A percentile compares a stretch with the other conserved stretches of the same genome.
Evolutionary conservation across 2,888 invertebrate species (phyloP).

Genomic region (Nemurella pictetii): DNA sequence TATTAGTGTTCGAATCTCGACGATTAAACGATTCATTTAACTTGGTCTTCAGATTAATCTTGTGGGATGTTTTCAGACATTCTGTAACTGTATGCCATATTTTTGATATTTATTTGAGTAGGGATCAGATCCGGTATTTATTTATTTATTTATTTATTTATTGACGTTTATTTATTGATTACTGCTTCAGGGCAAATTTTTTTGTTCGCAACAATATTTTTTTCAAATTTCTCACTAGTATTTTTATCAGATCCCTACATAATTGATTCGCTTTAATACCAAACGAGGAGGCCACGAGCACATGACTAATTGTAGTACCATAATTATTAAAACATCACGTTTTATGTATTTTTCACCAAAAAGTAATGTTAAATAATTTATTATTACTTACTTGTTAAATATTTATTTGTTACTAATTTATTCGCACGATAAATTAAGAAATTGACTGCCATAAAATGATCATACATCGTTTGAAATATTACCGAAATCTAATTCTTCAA

Average conservation of each 20-base stretch:
- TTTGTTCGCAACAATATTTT: no score
- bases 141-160: conserved; percentile 14
- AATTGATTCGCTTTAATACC: neutral
- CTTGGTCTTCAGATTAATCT: no score
- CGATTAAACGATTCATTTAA: no score
- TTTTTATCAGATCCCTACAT: neutral
- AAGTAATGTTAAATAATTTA: neutral
- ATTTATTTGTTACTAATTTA: neutral
- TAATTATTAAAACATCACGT: neutral
- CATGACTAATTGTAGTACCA: neutral
- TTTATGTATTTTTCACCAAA: neutral
- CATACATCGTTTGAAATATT: no score
- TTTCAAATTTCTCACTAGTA: no score
- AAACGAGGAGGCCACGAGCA: neutral
- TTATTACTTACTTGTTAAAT: neutral
- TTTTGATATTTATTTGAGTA: neutral
- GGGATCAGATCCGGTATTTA: neutral
- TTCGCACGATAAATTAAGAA: neutral
- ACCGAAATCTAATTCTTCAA: no score
- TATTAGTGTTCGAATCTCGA: no score
- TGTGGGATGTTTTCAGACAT: no score
- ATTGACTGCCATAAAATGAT: no score
- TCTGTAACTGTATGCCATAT: no score
- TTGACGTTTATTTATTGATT: neutral
- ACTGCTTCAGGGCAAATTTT: no score